A percentile compares a stretch with the other conserved stretches of the same genome.
Conservation (phyloP, 2,113 vertebrate species). For the Grammomys dolichurus region DNA sequence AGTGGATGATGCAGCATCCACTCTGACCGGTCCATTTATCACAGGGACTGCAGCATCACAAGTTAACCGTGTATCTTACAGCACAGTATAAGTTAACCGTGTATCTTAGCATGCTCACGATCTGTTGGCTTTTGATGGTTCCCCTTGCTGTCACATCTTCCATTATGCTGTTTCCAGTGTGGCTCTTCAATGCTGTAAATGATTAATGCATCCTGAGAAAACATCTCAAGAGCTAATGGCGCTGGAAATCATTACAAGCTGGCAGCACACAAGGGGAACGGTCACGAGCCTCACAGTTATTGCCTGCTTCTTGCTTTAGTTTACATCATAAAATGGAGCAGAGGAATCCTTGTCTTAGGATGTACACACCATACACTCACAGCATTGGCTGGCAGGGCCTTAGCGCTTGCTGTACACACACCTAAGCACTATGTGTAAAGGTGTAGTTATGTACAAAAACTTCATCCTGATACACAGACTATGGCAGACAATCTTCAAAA, state of each 20-base stretch:
- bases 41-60: background rate
- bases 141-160: background rate
- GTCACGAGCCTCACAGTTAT: slow-evolving; percentile 29
- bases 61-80: background rate
- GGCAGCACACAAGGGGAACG: slow-evolving; percentile 28
- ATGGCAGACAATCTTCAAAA: background rate
- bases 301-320: background rate
- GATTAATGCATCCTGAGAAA: slow-evolving; percentile 18
- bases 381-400: background rate
- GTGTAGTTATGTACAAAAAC: background rate
- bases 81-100: slow-evolving; percentile 1
- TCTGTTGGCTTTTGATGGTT: slow-evolving; percentile 51
- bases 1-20: background rate
- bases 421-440: slow-evolving; percentile 40
- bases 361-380: background rate
- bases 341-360: background rate
- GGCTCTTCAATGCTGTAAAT: slow-evolving; percentile 13
- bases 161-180: background rate
- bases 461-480: background rate
- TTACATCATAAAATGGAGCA: slow-evolving; percentile 47
- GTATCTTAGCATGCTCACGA: background rate
- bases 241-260: background rate
- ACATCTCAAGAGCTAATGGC: background rate
- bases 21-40: slow-evolving; percentile 51
- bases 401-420: background rate